Evolutionary conservation across 2,888 invertebrate genomes (phyloP).

Genomic region (Brachynemurus nebulosus): DNA sequence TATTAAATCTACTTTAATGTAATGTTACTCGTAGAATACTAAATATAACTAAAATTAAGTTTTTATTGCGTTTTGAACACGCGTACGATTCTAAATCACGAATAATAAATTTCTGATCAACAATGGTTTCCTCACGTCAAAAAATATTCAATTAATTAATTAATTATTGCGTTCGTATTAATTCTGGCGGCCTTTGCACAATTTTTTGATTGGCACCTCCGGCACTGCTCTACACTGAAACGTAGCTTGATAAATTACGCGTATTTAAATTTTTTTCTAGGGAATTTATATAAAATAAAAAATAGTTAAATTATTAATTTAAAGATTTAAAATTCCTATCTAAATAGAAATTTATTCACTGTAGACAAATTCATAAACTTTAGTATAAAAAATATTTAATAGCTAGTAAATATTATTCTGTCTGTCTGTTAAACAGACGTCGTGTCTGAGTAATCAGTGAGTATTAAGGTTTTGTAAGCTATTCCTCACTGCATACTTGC

Average conservation of each 20-base stretch:
- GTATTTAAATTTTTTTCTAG: conserved; percentile 8
- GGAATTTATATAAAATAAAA: conserved; percentile 7
- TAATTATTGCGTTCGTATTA: not conserved
- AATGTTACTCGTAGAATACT: conserved; percentile 10
- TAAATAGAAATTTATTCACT: conserved; percentile 5
- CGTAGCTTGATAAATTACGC: conserved; percentile 3
- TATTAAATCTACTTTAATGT: conserved; percentile 8
- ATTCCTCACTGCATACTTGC: not conserved
- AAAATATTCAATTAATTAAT: not conserved
- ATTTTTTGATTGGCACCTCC: conserved; percentile 4
- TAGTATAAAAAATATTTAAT: conserved; percentile 10
- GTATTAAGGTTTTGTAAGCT: conserved; percentile 19
- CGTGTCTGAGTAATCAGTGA: conserved; percentile 11
- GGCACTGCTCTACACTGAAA: conserved; percentile 7
- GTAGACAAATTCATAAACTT: conserved; percentile 8
- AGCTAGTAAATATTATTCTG: conserved; percentile 24
- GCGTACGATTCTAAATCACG: not conserved
- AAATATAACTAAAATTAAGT: conserved; percentile 8
- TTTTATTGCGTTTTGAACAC: conserved; percentile 1
- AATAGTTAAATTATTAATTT: conserved; percentile 7
- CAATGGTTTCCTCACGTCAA: conserved; percentile 1
- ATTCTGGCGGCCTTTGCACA: conserved; percentile 5
- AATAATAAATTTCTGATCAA: not conserved
- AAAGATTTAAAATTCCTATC: conserved; percentile 8
- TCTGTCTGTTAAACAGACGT: conserved; percentile 25